A percentile compares a stretch with the other conserved stretches of the same genome.
phyloP scores from a whole-genome alignment of 2,797 vertebrate species.

The Catharus ustulatus region DNA sequence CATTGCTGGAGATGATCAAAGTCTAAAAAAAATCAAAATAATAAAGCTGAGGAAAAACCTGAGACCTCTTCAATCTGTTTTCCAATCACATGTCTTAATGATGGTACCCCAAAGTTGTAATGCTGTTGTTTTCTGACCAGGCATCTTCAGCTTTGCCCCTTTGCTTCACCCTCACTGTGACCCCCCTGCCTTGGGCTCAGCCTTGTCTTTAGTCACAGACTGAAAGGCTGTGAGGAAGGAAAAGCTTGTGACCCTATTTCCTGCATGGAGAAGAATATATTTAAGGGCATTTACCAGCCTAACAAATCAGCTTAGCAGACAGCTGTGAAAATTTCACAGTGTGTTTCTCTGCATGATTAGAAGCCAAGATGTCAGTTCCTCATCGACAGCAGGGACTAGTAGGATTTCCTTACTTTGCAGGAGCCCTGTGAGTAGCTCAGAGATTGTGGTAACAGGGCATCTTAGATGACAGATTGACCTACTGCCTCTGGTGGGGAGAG shows the following conservation, averaged over 20 bases:
- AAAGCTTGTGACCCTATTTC: not conserved
- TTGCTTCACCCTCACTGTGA: not conserved
- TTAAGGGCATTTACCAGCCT: not conserved
- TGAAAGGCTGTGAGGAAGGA: not conserved
- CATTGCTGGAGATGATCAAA: not conserved
- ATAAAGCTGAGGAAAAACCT: not conserved
- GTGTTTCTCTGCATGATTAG: not conserved
- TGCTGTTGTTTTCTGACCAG: not conserved
- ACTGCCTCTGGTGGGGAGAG: not conserved
- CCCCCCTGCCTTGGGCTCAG: not conserved
- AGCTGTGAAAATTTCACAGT: not conserved
- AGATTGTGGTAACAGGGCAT: not conserved
- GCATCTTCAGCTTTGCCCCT: not conserved
- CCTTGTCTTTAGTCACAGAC: not conserved
- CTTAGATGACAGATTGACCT: not conserved
- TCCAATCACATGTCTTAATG: too few relatives aligned
- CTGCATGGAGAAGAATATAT: not conserved
- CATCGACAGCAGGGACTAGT: not conserved
- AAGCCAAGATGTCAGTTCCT: not conserved
- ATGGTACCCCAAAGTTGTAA: not conserved
- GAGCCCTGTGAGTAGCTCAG: not conserved
- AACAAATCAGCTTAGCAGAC: not conserved
- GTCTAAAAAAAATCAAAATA: not conserved
- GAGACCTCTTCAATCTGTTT: not conserved
- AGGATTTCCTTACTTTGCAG: not conserved